These are phyloP conservation scores for Ormyrus pomaceus DNA, from an alignment of 2,888 invertebrate species.

Conservation along the genomic window DNA sequence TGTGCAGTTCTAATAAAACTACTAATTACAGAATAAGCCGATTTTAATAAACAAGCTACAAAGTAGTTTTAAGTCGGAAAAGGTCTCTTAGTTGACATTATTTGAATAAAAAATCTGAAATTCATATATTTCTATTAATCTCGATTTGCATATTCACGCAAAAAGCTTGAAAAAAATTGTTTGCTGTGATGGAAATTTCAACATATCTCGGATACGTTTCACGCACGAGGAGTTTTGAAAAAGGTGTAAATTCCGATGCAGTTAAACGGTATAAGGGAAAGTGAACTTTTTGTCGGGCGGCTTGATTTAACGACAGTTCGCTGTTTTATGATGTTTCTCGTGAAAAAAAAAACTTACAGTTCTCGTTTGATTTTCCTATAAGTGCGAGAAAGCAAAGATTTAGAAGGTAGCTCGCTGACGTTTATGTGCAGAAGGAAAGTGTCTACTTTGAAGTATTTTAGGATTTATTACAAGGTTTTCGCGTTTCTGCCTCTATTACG, in stretches of 20 bases:
- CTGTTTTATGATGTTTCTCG: slow-evolving; percentile 42
- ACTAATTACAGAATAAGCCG: too few relatives aligned
- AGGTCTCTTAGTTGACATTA: too few relatives aligned
- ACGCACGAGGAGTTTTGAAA: slow-evolving; percentile 28
- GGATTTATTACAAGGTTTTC: slow-evolving; percentile 36
- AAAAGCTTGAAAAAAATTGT: background rate
- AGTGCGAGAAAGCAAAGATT: slow-evolving; percentile 50
- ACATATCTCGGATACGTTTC: slow-evolving; percentile 20
- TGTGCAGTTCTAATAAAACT: too few relatives aligned
- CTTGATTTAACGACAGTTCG: slow-evolving; percentile 47
- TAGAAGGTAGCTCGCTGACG: slow-evolving; percentile 49
- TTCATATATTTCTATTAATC: too few relatives aligned
- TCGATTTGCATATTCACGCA: too few relatives aligned
- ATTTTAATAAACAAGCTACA: too few relatives aligned
- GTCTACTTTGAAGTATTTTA: slow-evolving; percentile 46
- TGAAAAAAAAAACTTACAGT: slow-evolving; percentile 42
- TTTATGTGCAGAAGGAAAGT: slow-evolving; percentile 49
- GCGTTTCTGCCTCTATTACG: background rate
- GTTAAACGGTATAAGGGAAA: slow-evolving; percentile 31
- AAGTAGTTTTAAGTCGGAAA: too few relatives aligned
- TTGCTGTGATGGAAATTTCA: background rate
- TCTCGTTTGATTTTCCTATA: slow-evolving; percentile 44
- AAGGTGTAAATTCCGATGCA: background rate
- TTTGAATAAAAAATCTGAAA: too few relatives aligned
- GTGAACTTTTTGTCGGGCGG: slow-evolving; percentile 25